phyloP scores from a whole-genome alignment of 2,888 invertebrate species.

The Macrosoma leucophasiata region DNA sequence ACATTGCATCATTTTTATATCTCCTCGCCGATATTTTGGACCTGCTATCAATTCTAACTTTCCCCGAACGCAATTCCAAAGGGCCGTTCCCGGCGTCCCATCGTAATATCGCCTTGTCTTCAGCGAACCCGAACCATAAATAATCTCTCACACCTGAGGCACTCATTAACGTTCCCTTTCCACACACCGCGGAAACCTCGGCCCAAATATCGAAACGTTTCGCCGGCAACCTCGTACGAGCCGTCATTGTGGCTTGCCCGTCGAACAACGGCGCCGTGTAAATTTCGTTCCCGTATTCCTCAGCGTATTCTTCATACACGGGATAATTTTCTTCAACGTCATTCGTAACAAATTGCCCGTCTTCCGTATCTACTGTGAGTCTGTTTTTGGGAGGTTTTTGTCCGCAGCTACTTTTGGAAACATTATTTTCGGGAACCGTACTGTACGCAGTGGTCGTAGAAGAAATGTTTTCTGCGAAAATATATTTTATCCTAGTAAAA shows the following conservation, averaged over 20 bases:
- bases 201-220: conserved; percentile 68
- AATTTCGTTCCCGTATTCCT: conserved; percentile 42
- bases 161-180: conserved; percentile 54
- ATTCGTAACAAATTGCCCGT: conserved; percentile 39
- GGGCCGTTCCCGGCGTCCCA: conserved; percentile 65
- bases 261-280: conserved; percentile 62
- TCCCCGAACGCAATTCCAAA: conserved; percentile 52
- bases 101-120: conserved; percentile 50
- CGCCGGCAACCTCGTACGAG: conserved; percentile 53
- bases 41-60: conserved; percentile 50
- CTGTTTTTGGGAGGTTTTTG: conserved; percentile 32
- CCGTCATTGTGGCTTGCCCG: conserved; percentile 53
- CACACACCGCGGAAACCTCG: conserved; percentile 61
- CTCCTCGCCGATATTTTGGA: conserved; percentile 57
- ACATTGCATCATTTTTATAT: conserved; percentile 61
- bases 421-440: conserved; percentile 27
- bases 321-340: conserved; percentile 48
- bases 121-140: conserved; percentile 62
- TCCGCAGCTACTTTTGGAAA: conserved; percentile 24
- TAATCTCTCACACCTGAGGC: conserved; percentile 62
- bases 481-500: too few relatives aligned
- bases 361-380: conserved; percentile 30
- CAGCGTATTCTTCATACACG: conserved; percentile 44
- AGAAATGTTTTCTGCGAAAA: conserved; percentile 57
- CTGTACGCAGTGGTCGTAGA: conserved; percentile 29